Evolutionary conservation across 2,797 vertebrate genomes (phyloP).

Genomic region (Leucoraja ocellata): DNA sequence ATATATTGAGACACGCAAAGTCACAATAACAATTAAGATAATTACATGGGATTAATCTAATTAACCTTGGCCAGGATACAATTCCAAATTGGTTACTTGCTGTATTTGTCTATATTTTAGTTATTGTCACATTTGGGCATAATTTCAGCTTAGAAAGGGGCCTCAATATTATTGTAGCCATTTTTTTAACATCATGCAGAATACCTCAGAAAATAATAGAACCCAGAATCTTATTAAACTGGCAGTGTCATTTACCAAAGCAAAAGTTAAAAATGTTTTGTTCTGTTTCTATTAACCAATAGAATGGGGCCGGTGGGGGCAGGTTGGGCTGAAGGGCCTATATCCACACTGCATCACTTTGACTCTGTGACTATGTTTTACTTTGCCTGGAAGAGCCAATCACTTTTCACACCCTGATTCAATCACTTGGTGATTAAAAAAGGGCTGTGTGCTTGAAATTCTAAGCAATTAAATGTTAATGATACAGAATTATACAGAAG

Average conservation of each 20-base stretch:
- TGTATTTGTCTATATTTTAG: not conserved
- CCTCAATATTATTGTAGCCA: not conserved
- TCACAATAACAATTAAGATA: slow-evolving; percentile 29
- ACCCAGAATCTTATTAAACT: not conserved
- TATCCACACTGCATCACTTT: no score
- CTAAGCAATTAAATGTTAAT: no score
- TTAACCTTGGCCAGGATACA: not conserved
- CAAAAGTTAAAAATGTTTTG: not conserved
- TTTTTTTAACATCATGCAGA: not conserved
- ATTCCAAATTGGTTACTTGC: slow-evolving; percentile 9
- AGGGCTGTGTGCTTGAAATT: no score
- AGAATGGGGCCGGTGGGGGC: no score
- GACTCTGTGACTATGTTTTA: no score
- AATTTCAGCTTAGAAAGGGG: not conserved
- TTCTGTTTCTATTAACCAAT: not conserved
- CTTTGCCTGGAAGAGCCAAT: no score
- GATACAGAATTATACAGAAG: no score
- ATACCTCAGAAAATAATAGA: not conserved
- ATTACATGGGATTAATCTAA: not conserved
- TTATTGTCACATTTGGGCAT: not conserved
- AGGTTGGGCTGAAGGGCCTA: no score
- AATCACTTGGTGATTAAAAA: no score
- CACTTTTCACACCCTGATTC: no score
- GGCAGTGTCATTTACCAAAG: not conserved
- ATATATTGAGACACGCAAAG: not conserved